These are phyloP conservation scores for Ambastaia sidthimunki DNA, from an alignment of 2,797 vertebrate species.

Conservation along the genomic window DNA sequence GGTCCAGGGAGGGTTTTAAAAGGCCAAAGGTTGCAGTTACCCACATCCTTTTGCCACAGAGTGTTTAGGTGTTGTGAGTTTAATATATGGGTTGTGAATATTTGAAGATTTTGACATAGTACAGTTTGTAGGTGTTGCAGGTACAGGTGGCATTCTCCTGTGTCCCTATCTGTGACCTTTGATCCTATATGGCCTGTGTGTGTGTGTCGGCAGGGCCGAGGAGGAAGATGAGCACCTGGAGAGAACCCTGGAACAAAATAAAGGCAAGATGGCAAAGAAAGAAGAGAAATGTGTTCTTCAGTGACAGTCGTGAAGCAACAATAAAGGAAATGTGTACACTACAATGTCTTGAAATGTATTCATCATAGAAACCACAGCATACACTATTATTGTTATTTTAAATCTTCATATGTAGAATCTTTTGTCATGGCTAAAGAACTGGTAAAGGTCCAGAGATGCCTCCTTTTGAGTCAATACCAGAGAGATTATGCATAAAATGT, in stretches of 20 bases:
- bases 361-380: conserved; percentile 47
- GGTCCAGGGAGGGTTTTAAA: conserved; percentile 24
- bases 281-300: conserved; percentile 97
- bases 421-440: conserved; percentile 51
- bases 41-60: background rate
- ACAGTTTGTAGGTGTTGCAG: conserved; percentile 13
- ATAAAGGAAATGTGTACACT: conserved; percentile 67
- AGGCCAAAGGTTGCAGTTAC: conserved; percentile 31
- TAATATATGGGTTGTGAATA: conserved; percentile 7
- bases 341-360: conserved; percentile 45
- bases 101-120: conserved; percentile 20
- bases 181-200: conserved; percentile 54
- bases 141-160: conserved; percentile 13
- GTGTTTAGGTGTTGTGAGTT: background rate
- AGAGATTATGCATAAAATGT: conserved; percentile 42
- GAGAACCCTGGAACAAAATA: conserved; percentile 98
- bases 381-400: conserved; percentile 55
- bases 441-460: conserved; percentile 43
- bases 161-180: conserved; percentile 40
- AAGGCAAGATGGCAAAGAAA: conserved; percentile 99
- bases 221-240: conserved; percentile 99
- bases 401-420: conserved; percentile 40
- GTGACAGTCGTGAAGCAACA: conserved; percentile 73
- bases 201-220: conserved; percentile 85
- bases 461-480: conserved; percentile 67